Conservation (phyloP, 2,888 invertebrate genomes). For the Polymixis flavicincta region DNA sequence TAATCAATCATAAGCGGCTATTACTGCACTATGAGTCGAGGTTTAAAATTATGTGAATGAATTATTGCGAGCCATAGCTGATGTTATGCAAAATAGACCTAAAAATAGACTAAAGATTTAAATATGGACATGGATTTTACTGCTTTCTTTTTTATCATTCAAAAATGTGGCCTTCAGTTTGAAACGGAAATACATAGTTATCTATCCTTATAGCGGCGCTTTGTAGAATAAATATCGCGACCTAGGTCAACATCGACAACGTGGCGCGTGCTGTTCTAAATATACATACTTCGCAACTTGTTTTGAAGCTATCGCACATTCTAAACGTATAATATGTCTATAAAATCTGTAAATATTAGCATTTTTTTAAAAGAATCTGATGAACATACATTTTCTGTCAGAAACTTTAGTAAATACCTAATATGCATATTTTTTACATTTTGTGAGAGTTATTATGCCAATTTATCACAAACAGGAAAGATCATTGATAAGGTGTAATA, state of each 20-base stretch:
- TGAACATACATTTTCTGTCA: neutral
- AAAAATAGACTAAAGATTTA: neutral
- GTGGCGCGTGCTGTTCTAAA: conserved; percentile 14
- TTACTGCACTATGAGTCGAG: too few relatives aligned
- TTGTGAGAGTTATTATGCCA: neutral
- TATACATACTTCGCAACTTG: conserved; percentile 14
- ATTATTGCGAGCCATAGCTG: too few relatives aligned
- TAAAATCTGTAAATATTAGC: neutral
- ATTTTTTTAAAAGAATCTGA: neutral
- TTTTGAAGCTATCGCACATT: conserved; percentile 4
- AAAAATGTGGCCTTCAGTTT: conserved; percentile 9
- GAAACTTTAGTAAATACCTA: neutral
- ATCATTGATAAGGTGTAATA: neutral
- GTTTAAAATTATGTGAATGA: conserved; percentile 8
- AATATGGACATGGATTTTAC: neutral
- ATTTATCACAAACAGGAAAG: neutral
- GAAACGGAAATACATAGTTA: neutral
- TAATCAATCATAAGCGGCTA: neutral
- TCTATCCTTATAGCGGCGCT: neutral
- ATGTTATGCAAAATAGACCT: neutral
- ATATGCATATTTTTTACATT: neutral
- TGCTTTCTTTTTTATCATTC: neutral
- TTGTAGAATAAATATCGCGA: conserved; percentile 5
- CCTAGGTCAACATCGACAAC: conserved; percentile 18
- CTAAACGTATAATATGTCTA: conserved; percentile 9